Evolutionary conservation across 2,113 vertebrate species (phyloP), one percentile per base, ranked within the genome.

Genomic region (Hyla sarda): DNA sequence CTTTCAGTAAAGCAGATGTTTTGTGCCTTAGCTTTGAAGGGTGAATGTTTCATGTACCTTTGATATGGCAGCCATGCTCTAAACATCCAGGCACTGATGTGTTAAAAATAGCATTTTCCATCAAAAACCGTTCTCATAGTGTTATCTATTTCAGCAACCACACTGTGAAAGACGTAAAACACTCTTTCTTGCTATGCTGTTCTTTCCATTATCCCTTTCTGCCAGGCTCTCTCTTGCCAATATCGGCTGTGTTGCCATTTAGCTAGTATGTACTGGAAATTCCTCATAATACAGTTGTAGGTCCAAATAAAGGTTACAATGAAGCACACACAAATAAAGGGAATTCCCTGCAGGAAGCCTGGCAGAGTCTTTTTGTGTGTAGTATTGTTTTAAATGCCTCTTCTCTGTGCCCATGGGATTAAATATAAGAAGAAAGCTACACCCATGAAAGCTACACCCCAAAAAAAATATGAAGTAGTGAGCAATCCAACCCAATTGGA

Each of bases 291-390:
- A 72, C 81, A 82, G 65, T 71, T 82, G 60, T 69, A 71, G 82
- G 82, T 69, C 82, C 60, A 71, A 52, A 82, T 54, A 83, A 83
- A 73, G 82, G 82, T 83, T 83, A 72, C 28, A 52, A 83, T 50
- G 48, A 83, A 83, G 48, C 32, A 7, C 48, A 54, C 48, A 83
- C 82, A 83, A 82, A 83, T 73, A 83, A 56, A 83, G 16, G 65
- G 62, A 83, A 83, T 83, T 71, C 67, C 67, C 82, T 71, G 28
- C 82, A 72, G 82, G 67, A 73, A 23, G 47, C 65, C 62, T n/a
- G 45, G 50, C 67, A 37, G 30, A 83, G 25, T 11, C 65, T 72
- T 83, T 32, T 32, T 72, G 28, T 52, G 28, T 48, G 41, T 48
- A 67, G 25, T 65, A 47, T 82, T 82, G 79, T 82, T 69, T 82